Percentiles rank a stretch among this genome's conserved stretches.
Conservation (phyloP, 2,888 invertebrate species). For the Ichneumoninae sp. region DNA sequence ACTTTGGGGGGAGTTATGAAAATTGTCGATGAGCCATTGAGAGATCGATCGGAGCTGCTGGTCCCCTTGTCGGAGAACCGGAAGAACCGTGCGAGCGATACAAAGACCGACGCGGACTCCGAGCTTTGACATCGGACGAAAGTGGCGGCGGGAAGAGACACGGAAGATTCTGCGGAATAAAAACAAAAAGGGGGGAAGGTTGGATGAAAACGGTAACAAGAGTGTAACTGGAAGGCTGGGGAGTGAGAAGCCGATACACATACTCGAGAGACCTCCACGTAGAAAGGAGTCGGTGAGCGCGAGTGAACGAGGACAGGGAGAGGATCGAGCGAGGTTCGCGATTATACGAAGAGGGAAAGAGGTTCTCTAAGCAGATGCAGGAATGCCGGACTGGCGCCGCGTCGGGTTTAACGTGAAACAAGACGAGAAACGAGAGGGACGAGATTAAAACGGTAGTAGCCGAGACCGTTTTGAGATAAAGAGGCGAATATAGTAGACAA, state of each 20-base stretch:
- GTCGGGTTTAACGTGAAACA: constrained; percentile 71
- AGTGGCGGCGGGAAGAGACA: neutral
- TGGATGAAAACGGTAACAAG: constrained; percentile 6
- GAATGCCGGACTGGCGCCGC: constrained; percentile 81
- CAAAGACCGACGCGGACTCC: neutral
- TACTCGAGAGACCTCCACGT: constrained; percentile 4
- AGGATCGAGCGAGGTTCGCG: constrained; percentile 1
- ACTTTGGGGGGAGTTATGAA: neutral
- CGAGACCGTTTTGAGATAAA: constrained; percentile 58
- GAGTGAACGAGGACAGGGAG: constrained; percentile 16
- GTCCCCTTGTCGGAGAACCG: neutral
- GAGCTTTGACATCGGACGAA: neutral
- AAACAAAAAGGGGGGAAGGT: neutral
- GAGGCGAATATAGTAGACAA: constrained; percentile 57
- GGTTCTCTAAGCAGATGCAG: constrained; percentile 80
- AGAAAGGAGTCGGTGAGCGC: constrained; percentile 12
- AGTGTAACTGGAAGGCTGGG: neutral
- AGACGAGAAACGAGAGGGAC: constrained; percentile 66
- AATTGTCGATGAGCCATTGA: neutral
- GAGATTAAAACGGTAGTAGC: constrained; percentile 30
- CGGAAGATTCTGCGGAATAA: neutral
- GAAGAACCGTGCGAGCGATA: neutral
- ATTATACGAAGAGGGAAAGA: constrained; percentile 54
- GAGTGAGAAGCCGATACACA: neutral
- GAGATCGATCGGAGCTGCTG: no score